These are phyloP conservation scores for Phainopepla nitens DNA, from an alignment of 2,113 vertebrate species.

Conservation along the genomic window DNA sequence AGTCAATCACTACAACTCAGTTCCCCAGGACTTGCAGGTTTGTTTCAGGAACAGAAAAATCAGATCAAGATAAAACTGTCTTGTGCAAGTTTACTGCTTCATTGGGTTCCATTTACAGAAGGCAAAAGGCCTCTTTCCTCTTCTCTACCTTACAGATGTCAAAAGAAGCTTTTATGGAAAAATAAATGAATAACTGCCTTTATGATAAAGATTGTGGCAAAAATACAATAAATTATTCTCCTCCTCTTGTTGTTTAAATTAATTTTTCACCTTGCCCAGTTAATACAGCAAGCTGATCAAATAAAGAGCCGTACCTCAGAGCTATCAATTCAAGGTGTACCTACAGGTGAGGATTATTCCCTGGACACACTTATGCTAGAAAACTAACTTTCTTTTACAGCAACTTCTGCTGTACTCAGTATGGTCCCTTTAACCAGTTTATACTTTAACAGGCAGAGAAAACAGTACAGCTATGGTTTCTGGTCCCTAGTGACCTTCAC, in stretches of 20 bases:
- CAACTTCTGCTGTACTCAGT: neutral
- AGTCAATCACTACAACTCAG: fast-evolving
- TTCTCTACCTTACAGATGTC: neutral
- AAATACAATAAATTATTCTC: neutral
- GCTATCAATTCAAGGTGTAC: neutral
- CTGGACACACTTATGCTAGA: neutral
- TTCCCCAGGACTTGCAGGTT: neutral
- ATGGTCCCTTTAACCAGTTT: neutral
- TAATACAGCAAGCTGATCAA: neutral
- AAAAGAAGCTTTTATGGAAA: neutral
- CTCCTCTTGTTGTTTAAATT: neutral
- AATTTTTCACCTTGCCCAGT: neutral
- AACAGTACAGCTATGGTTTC: neutral
- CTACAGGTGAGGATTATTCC: neutral
- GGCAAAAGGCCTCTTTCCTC: neutral
- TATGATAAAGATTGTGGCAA: neutral
- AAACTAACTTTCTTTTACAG: neutral
- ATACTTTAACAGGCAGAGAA: neutral
- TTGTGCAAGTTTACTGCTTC: neutral
- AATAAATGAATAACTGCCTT: neutral
- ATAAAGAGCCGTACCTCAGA: neutral
- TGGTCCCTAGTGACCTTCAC: neutral
- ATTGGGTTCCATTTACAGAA: neutral
- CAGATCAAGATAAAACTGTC: neutral
- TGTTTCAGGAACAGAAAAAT: neutral